These are phyloP conservation scores for Melanaphis sacchari DNA, from an alignment of 1,140 invertebrate genomes.

Conservation along the genomic window DNA sequence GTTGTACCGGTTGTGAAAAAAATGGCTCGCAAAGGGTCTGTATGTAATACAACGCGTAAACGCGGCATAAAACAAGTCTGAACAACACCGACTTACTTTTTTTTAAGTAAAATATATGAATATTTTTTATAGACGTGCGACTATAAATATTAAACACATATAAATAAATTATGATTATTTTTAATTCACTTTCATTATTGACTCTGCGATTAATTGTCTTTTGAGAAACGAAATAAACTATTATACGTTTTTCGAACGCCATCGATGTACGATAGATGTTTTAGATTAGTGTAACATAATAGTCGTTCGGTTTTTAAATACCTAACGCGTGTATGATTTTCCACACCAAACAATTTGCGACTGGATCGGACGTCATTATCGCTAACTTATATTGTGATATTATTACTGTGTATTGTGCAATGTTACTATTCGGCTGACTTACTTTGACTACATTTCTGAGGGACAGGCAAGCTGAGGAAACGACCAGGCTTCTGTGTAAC, in stretches of 20 bases:
- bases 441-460: constrained; percentile 83
- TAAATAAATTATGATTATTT: background rate
- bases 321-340: too few relatives aligned
- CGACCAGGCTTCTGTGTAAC: constrained; percentile 68
- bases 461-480: constrained; percentile 79
- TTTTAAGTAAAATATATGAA: background rate
- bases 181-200: background rate
- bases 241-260: background rate
- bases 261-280: background rate
- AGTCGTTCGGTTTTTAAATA: too few relatives aligned
- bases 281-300: background rate
- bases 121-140: background rate
- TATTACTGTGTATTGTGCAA: background rate
- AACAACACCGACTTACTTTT: background rate
- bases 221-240: background rate
- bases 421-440: constrained; percentile 66
- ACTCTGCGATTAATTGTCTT: background rate
- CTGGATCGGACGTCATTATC: too few relatives aligned
- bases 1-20: background rate
- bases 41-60: too few relatives aligned
- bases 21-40: background rate
- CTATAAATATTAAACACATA: background rate
- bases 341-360: too few relatives aligned
- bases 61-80: background rate
- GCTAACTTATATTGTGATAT: too few relatives aligned